Evolutionary conservation across 2,888 invertebrate genomes (phyloP).

Genomic region (Nymphalis polychloros): DNA sequence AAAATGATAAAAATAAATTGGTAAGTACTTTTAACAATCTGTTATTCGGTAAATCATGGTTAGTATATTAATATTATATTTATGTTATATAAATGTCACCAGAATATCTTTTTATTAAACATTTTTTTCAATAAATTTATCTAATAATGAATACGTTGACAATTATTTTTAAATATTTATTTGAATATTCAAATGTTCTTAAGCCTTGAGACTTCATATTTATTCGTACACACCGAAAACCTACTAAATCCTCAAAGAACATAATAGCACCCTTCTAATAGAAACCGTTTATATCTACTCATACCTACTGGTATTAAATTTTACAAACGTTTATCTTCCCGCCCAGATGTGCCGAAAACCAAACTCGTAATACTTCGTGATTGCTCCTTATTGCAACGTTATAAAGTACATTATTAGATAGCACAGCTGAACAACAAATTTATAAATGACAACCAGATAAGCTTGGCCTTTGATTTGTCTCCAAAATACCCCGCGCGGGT

Average conservation of each 20-base stretch:
- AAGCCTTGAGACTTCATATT: neutral
- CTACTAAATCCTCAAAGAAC: constrained; percentile 33
- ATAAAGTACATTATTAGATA: constrained; percentile 46
- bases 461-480: constrained; percentile 47
- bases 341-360: constrained; percentile 65
- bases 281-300: constrained; percentile 48
- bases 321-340: constrained; percentile 62
- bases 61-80: too few species aligned
- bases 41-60: too few species aligned
- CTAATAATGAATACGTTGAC: too few species aligned
- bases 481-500: constrained; percentile 22
- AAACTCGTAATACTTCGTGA: constrained; percentile 41
- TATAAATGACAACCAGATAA: constrained; percentile 49
- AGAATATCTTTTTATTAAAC: too few species aligned
- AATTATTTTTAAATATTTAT: neutral
- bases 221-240: constrained; percentile 3
- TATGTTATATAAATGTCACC: too few species aligned
- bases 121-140: too few species aligned
- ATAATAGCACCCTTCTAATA: constrained; percentile 43
- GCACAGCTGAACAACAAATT: constrained; percentile 45
- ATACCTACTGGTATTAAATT: constrained; percentile 63
- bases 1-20: too few species aligned
- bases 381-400: constrained; percentile 27
- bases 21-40: too few species aligned
- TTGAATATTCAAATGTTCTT: neutral